Conservation (phyloP, 2,888 invertebrate genomes). For the Odontomyia ornata region DNA sequence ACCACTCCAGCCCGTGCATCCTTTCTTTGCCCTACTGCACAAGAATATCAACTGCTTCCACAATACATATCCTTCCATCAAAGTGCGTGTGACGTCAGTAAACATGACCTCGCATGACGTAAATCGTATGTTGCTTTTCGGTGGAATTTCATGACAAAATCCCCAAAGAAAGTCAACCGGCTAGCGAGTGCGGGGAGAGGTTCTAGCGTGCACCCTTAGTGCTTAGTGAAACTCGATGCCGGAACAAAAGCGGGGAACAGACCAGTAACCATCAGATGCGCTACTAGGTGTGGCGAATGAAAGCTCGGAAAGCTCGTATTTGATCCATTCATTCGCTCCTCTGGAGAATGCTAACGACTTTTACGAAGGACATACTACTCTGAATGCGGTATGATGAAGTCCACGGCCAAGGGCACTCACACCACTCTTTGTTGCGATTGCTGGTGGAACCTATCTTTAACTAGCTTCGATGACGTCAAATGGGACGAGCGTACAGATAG, state of each 20-base stretch:
- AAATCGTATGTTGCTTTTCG: constrained; percentile 35
- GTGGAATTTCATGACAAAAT: constrained; percentile 9
- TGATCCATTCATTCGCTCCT: not conserved
- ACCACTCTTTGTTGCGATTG: not conserved
- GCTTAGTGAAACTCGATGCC: not conserved
- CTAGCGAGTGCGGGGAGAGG: no score
- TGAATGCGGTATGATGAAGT: not conserved
- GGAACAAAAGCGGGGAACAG: not conserved
- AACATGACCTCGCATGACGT: constrained; percentile 44
- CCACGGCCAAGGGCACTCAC: constrained; percentile 34
- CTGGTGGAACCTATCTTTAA: not conserved
- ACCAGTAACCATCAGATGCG: not conserved
- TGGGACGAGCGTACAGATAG: no score
- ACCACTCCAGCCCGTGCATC: no score
- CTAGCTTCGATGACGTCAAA: constrained; percentile 24
- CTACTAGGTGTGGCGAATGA: constrained; percentile 18
- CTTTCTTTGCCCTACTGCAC: no score
- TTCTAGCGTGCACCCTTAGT: not conserved
- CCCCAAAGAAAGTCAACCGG: not conserved
- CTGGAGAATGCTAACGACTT: not conserved
- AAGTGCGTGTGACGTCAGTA: constrained; percentile 38
- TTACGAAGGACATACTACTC: constrained; percentile 9
- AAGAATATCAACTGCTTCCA: not conserved
- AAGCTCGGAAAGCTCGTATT: constrained; percentile 12
- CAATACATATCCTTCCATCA: constrained; percentile 2